A percentile compares a stretch with the other conserved stretches of the same genome.
Conservation (phyloP, 2,113 vertebrate genomes). For the Vulpes lagopus region DNA sequence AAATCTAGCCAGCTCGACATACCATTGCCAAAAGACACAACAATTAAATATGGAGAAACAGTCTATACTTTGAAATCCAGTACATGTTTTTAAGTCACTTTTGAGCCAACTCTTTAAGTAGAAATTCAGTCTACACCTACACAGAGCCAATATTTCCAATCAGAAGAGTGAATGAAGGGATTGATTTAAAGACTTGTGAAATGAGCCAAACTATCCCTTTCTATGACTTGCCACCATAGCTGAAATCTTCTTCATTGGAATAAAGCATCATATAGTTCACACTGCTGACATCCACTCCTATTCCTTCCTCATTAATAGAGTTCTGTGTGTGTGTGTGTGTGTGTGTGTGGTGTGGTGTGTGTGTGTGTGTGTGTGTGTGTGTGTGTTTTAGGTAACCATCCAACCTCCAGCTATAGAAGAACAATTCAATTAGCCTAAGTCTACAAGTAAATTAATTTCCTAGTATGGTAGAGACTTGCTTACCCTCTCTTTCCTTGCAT, state of each 20-base stretch:
- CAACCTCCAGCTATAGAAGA: constrained; percentile 40
- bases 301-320: constrained; percentile 18
- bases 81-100: constrained; percentile 64
- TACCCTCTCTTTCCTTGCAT: constrained; percentile 9
- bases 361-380: constrained; percentile 7
- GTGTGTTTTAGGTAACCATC: constrained; percentile 40
- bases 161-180: constrained; percentile 61
- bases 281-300: neutral
- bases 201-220: neutral
- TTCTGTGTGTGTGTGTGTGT: neutral
- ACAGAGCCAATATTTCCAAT: constrained; percentile 40
- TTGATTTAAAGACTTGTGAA: constrained; percentile 64
- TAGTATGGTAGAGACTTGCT: constrained; percentile 22
- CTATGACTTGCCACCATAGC: neutral
- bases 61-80: constrained; percentile 55
- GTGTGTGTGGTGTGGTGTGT: constrained; percentile 6
- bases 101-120: constrained; percentile 60
- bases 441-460: constrained; percentile 47
- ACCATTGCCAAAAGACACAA: constrained; percentile 28
- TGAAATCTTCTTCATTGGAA: constrained; percentile 57
- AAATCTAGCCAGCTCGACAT: constrained; percentile 41
- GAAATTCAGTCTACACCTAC: constrained; percentile 25
- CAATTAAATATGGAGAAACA: constrained; percentile 50
- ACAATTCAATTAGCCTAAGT: constrained; percentile 29
- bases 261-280: neutral